Percentiles rank a stretch among this genome's conserved stretches.
Conservation (phyloP, 2,888 invertebrate genomes). For the Lamproptera curius region DNA sequence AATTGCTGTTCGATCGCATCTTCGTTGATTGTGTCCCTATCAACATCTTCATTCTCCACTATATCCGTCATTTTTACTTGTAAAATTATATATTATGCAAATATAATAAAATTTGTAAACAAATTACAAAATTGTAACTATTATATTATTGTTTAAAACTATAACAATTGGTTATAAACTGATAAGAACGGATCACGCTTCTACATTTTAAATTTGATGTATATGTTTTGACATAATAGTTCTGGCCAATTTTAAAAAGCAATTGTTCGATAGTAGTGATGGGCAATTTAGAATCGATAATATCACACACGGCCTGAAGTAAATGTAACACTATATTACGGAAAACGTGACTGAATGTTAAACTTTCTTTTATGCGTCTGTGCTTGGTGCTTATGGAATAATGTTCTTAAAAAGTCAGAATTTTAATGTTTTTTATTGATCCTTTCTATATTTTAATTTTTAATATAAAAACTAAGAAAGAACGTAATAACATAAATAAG, state of each 20-base stretch:
- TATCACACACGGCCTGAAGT: no score
- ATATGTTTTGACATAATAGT: not conserved
- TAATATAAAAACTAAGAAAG: no score
- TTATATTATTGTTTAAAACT: not conserved
- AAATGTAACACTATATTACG: no score
- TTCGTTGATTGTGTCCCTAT: slow-evolving; percentile 50
- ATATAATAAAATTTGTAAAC: not conserved
- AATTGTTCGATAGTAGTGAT: no score
- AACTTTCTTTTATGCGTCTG: no score
- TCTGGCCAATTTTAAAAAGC: not conserved
- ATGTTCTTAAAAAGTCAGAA: no score
- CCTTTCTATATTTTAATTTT: no score
- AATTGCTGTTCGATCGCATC: slow-evolving; percentile 51
- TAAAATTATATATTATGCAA: not conserved
- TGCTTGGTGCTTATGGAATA: no score
- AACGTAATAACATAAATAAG: no score
- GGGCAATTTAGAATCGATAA: no score
- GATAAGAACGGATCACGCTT: not conserved
- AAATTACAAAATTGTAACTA: not conserved
- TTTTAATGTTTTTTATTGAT: no score
- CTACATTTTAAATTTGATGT: not conserved
- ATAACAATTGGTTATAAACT: not conserved
- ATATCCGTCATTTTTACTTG: slow-evolving; percentile 52
- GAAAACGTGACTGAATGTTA: no score
- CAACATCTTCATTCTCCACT: slow-evolving; percentile 56